These are phyloP conservation scores for Trachelus stipa DNA, from an alignment of 2,888 invertebrate genomes.

Conservation along the genomic window DNA sequence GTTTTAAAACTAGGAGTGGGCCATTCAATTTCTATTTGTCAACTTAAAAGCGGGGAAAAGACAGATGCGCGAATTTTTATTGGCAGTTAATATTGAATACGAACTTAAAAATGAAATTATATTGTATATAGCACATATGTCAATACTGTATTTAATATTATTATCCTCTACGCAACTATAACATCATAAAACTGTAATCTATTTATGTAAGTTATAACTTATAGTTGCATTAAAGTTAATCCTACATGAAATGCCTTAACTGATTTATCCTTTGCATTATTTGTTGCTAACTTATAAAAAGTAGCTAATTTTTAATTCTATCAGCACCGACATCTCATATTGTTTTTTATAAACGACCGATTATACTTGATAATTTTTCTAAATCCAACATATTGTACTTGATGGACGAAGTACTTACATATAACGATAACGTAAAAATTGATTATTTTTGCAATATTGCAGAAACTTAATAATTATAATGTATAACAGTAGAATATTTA, in stretches of 20 bases:
- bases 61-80: background rate
- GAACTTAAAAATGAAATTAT: conserved; percentile 7
- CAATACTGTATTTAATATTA: conserved; percentile 53
- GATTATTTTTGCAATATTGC: background rate
- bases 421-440: background rate
- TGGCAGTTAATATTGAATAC: background rate
- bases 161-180: conserved; percentile 26
- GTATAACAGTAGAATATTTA: background rate
- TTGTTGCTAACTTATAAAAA: background rate
- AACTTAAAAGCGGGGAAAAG: background rate
- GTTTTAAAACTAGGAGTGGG: background rate
- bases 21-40: background rate
- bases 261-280: background rate
- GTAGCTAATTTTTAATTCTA: background rate
- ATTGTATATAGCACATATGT: conserved; percentile 51
- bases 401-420: background rate
- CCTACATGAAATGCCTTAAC: conserved; percentile 22
- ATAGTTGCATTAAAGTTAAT: conserved; percentile 51
- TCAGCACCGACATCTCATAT: background rate
- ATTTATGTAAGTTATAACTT: conserved; percentile 52
- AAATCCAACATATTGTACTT: background rate
- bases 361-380: background rate
- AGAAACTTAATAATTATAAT: background rate
- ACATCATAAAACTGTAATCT: conserved; percentile 41
- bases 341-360: background rate